Base-by-base conservation (phyloP, 1,140 invertebrate genomes). In the Bombus balteatus region DNA sequence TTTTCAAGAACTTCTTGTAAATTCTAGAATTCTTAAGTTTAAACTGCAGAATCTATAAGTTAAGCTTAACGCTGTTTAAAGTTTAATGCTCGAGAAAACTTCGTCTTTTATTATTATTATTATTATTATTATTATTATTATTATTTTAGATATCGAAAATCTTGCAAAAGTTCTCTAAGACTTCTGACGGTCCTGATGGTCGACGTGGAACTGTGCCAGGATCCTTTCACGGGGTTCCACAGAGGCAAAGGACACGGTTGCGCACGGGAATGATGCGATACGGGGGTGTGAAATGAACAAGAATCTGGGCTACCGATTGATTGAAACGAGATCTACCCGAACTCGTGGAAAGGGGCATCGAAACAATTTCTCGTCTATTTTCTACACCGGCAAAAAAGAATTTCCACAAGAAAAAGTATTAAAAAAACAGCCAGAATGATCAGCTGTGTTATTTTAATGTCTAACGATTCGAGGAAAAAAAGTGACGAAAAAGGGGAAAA, bases 211-310 rank as follows among this genome's bases (percentile, higher is more conserved):
- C 89, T 90, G 89, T 80, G 82, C n/a, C 32, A 81, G 65, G 22
- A 80, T 89, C 71, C 83, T 82, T 85, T 80, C 84, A 47, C 87
- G 77, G 57, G 80, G 88, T 77, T 82, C 81, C 65, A 83, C 73
- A 37, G 79, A 73, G 83, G 72, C 82, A 53, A 75, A 77, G 71
- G 86, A 85, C 87, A 79, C 90, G 87, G 74, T 78, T 73, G 75
- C 88, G 87, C 78, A 85, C 86, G 87, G 83, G 83, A 76, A 75
- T 87, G 89, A 68, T 74, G 81, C 86, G 77, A 70, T 91, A 93
- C 76, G 71, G 84, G 91, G 87, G 87, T 91, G 93, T 93, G 91
- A 94, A 94, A 94, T 88, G 81, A 89, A 91, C 89, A 90, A 72
- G 80, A 47, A 79, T 57, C 66, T 78, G 80, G n/a, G 59, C 47